Conservation (phyloP, 2,888 invertebrate species). For the Halictus quadricinctus region DNA sequence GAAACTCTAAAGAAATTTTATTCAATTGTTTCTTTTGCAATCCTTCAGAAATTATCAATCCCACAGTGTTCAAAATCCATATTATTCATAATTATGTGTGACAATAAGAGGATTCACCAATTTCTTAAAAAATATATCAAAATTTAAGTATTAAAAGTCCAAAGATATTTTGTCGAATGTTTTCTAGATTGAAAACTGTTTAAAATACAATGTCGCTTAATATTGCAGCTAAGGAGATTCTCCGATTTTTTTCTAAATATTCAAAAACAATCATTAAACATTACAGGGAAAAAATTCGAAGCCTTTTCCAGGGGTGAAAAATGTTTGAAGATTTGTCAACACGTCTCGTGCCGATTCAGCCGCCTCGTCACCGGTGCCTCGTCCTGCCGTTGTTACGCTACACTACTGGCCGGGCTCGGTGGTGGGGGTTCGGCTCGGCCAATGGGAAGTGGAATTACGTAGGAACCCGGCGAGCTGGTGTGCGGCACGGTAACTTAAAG, state of each 20-base stretch:
- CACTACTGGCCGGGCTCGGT: conserved; percentile 34
- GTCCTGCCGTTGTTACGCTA: conserved; percentile 29
- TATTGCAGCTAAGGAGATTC: background rate
- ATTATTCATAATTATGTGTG: too few relatives aligned
- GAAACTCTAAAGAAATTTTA: background rate
- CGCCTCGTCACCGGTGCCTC: conserved; percentile 39
- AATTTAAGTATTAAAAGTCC: too few relatives aligned
- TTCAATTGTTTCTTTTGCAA: too few relatives aligned
- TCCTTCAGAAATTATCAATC: too few relatives aligned
- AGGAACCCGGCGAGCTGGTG: conserved; percentile 69
- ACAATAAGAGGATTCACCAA: too few relatives aligned
- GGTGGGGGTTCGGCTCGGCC: conserved; percentile 43
- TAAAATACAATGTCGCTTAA: too few relatives aligned
- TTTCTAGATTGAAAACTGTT: background rate
- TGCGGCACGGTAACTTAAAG: conserved; percentile 74
- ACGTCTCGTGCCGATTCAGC: conserved; percentile 40
- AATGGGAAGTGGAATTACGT: conserved; percentile 54
- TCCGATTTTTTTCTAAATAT: background rate
- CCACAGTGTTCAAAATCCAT: too few relatives aligned
- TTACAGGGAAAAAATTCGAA: background rate
- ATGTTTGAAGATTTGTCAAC: conserved; percentile 49
- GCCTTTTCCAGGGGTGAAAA: conserved; percentile 1
- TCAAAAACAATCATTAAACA: background rate
- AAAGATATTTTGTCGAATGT: background rate
- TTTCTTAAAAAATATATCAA: too few relatives aligned